Conservation (phyloP, 2,113 vertebrate genomes). For the Xenus cinereus region DNA sequence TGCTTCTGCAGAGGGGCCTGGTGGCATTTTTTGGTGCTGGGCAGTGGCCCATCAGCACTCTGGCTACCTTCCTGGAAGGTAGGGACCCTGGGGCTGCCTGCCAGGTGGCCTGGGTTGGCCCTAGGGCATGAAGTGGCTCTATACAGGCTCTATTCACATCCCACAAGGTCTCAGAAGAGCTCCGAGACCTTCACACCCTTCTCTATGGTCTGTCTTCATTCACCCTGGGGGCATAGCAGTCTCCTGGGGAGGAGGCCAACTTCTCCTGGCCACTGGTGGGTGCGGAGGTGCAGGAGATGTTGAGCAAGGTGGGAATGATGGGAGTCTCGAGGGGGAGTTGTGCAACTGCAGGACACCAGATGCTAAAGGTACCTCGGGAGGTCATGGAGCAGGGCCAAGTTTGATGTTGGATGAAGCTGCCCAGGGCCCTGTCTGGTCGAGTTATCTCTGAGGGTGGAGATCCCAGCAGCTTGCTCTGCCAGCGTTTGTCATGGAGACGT, state of each 20-base stretch:
- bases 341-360: background rate
- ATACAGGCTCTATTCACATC: background rate
- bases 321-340: background rate
- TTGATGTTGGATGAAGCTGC: background rate
- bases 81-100: background rate
- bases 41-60: background rate
- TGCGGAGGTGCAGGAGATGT: background rate
- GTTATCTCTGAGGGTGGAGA: background rate
- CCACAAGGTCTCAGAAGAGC: background rate
- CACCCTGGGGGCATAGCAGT: background rate
- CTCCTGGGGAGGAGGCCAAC: background rate
- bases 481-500: background rate
- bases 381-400: background rate
- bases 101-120: background rate
- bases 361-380: background rate
- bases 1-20: background rate
- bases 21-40: background rate
- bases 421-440: background rate
- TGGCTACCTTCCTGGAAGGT: background rate
- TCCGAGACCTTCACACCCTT: accelerated
- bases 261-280: accelerated
- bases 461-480: background rate
- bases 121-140: background rate
- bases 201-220: background rate
- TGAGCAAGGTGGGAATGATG: background rate